phyloP scores from a whole-genome alignment of 2,113 vertebrate genomes.

The Daphoenositta chrysoptera region DNA sequence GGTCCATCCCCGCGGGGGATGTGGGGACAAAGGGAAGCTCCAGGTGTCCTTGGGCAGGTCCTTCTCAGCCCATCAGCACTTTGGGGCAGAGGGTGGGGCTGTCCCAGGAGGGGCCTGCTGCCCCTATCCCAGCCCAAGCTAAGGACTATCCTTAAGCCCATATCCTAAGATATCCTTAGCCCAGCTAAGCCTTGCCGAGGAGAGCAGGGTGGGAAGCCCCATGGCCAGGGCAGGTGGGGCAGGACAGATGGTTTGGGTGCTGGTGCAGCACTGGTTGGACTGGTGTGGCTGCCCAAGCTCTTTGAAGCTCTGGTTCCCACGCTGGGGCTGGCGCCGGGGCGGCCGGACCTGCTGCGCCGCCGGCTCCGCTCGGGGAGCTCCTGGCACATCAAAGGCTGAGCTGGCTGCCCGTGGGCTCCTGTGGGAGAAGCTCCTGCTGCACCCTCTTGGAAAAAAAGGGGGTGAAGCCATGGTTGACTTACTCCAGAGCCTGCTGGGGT shows the following conservation, averaged over 20 bases:
- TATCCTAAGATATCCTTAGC: no score
- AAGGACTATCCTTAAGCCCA: no score
- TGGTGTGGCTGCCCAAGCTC: background rate
- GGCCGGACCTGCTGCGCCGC: background rate
- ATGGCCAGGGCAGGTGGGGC: background rate
- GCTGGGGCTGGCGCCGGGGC: background rate
- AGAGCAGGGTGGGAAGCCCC: background rate
- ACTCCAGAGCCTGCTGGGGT: background rate
- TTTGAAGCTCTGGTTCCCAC: slow-evolving; percentile 1
- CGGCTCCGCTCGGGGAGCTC: background rate
- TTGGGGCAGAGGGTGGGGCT: background rate
- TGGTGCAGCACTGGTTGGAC: background rate
- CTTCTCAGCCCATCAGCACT: background rate
- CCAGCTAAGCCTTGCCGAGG: no score
- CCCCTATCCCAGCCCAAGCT: background rate
- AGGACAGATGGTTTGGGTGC: background rate
- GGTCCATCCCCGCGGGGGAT: no score
- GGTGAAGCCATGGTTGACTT: background rate
- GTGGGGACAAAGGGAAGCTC: no score
- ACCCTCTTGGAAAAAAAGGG: background rate
- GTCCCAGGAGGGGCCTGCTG: background rate
- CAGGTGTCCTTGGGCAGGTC: no score
- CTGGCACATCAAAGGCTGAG: background rate
- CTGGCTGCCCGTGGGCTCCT: background rate
- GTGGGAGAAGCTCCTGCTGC: background rate